Percentiles rank a stretch among this genome's conserved stretches.
Evolutionary conservation across 2,888 invertebrate genomes (phyloP).

Genomic region (Galeopsomyia nigrocyanea): DNA sequence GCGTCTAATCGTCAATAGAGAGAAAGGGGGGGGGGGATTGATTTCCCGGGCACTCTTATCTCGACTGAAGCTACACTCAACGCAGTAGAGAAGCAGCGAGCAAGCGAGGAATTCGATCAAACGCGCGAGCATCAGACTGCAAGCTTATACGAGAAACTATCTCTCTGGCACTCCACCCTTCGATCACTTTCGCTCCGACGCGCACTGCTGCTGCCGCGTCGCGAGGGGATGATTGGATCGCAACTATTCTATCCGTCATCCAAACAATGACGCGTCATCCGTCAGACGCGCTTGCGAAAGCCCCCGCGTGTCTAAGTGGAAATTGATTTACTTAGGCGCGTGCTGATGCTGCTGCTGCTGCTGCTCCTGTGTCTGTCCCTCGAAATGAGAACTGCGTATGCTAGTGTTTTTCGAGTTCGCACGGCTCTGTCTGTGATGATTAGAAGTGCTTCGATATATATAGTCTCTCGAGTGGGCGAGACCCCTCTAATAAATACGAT

Average conservation of each 20-base stretch:
- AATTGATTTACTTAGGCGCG: conserved; percentile 38
- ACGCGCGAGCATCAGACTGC: conserved; percentile 6
- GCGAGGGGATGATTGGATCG: conserved; percentile 32
- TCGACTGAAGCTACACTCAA: conserved; percentile 20
- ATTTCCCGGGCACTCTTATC: conserved; percentile 26
- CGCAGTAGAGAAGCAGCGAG: background rate
- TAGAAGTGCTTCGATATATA: no score
- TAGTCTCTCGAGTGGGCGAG: no score
- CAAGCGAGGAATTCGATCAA: no score
- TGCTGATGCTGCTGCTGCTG: background rate
- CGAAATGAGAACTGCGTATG: background rate
- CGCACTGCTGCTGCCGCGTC: background rate
- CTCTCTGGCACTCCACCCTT: conserved; percentile 15
- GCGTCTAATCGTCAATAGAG: no score
- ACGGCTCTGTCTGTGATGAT: no score
- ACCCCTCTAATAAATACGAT: background rate
- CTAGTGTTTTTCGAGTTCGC: background rate
- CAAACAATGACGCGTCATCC: conserved; percentile 44
- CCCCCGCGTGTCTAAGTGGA: conserved; percentile 29
- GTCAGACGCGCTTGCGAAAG: conserved; percentile 6
- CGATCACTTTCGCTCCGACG: conserved; percentile 36
- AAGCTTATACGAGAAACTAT: no score
- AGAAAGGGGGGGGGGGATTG: background rate
- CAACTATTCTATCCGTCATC: conserved; percentile 43
- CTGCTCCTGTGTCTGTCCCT: background rate